These are phyloP conservation scores for Indicator indicator DNA, from an alignment of 2,113 vertebrate species.

Conservation along the genomic window DNA sequence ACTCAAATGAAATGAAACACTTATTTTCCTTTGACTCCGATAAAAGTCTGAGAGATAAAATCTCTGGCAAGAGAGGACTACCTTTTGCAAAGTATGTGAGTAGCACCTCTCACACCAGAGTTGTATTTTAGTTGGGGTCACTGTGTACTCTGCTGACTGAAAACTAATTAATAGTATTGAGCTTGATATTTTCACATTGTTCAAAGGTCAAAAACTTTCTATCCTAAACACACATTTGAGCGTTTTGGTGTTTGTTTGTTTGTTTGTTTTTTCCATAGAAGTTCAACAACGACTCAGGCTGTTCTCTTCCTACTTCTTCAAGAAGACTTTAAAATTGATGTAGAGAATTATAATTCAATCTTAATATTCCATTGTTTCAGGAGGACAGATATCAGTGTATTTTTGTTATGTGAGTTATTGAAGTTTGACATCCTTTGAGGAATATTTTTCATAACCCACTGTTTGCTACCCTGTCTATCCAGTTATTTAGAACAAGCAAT, in stretches of 20 bases:
- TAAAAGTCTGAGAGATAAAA: background rate
- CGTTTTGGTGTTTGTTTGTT: background rate
- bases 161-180: constrained; percentile 24
- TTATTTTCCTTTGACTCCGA: background rate
- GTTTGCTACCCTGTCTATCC: constrained; percentile 68
- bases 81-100: background rate
- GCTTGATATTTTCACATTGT: constrained; percentile 7
- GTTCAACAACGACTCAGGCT: background rate
- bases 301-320: background rate
- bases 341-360: constrained; percentile 55
- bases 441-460: constrained; percentile 74
- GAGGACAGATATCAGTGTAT: constrained; percentile 54
- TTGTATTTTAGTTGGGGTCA: background rate
- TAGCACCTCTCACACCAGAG: background rate
- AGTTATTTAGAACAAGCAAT: constrained; percentile 79
- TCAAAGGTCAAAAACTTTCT: constrained; percentile 54
- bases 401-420: constrained; percentile 68
- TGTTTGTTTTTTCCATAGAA: background rate
- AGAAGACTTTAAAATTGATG: constrained; percentile 46
- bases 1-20: background rate
- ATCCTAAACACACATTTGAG: constrained; percentile 25
- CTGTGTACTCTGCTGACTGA: background rate
- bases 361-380: constrained; percentile 34
- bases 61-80: background rate
- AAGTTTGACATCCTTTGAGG: constrained; percentile 69